Evolutionary conservation across 2,113 vertebrate species (phyloP), one percentile per base, ranked within the genome.

Genomic region (Uropsilus gracilis): DNA sequence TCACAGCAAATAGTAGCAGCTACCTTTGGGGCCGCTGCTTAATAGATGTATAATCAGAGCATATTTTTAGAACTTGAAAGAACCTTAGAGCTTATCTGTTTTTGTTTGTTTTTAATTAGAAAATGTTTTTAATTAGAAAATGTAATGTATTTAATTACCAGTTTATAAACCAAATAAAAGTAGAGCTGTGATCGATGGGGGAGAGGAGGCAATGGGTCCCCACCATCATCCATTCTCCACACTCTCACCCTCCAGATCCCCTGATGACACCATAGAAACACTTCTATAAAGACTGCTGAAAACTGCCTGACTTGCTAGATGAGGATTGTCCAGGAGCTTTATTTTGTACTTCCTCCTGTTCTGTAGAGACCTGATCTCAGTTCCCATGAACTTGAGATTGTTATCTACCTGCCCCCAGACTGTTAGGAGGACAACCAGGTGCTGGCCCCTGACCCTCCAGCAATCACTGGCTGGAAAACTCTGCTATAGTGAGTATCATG

Each of bases 11-110:
- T 75, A 14, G 42, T 12, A 81, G 37, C 42, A 4, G 75, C 28
- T 10, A 34, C 13, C 42, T 84, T 66, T 69, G 17, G 37, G 44
- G 42, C 26, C 59, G 30, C 39, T 64, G 39, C 69, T 89, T 55
- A 32, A 26, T 57, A 80, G 53, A 66, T 81, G 55, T 61, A 76
- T 73, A 86, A 72, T 87, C 28, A 48, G 1, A 66, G 42, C 2
- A 13, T 64, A 32, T 75, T 94, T 96, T 96, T 69, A 44, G 59
- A 93, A 68, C 16, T 69, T 78, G 26, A 63, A 91, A 48, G 64
- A 94, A 57, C 0, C 22, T 87, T 66, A 66, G 24, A 69, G 3
- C 48, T 42, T 68, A 59, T 59, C 48, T 82, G 18, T 11, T 46
- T 78, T 63, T 48, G 37, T 57, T 34, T 78, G 48, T 83, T 59